Evolutionary conservation across 1,140 invertebrate species (phyloP), one percentile per base, ranked within the genome.

Genomic region (Batillaria attramentaria): DNA sequence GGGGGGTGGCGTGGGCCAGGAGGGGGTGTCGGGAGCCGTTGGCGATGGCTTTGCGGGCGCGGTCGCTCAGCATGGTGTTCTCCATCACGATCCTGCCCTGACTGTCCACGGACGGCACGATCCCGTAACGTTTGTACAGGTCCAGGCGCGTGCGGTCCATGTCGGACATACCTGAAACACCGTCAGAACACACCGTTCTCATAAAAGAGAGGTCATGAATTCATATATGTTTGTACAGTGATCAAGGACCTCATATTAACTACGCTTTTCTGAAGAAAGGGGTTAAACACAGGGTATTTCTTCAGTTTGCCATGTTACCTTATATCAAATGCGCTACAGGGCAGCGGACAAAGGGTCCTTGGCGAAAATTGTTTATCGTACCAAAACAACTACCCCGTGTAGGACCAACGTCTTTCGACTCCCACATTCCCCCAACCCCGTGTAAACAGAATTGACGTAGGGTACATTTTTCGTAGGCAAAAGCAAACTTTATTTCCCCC

Each of bases 61-160:
- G 72, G 66, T 85, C 79, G 77, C 85, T 87, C 18, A 87, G 79
- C 85, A 87, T 87, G 18, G 60, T 78, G 79, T 87, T 87, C 62
- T 83, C 83, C 66, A 76, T 79, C 2, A 83, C 79, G 24, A 81
- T 33, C 0, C 60, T 80, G 24, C 85, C 85, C 35, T 87, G 81
- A 1, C 66, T 60, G 33, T 77, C 70, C 2, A 82, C 46, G 5
- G 60, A 77, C 2, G 85, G 85, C 6, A 87, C 54, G 33, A 87
- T 79, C 16, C 85, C 85, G 66, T 87, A 87, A 0, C 85, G 74
- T 50, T 82, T 79, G 77, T 87, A 87, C 74, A 87, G 78, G 65
- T 87, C 85, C 43, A 80, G 46, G 20, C 85, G 69, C 8, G 83
- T 80, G 28, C 75, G 42, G 57, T 85, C 81, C 41, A 78, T 60